Base-by-base conservation (phyloP, 2,888 invertebrate species). In the Pristionchus maxplancki region DNA sequence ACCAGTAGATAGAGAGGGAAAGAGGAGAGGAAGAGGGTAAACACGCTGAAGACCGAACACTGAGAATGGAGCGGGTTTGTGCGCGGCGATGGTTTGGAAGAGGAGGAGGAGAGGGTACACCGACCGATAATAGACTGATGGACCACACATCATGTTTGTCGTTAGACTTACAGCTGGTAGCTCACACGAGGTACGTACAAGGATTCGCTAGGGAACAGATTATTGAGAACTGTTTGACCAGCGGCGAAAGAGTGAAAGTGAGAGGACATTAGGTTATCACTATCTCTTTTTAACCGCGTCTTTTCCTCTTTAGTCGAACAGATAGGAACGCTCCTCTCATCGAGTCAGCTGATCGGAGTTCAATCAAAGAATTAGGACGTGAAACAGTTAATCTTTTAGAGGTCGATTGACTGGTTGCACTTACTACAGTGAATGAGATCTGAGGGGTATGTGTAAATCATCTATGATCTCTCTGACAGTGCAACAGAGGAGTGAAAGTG, bases 1-100 rank as follows among this genome's bases (percentile, higher is more conserved):
- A 78, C 78, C 82, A 83, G 82, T 50, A 53, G 34, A 28, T 9
- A 85, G 64, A 64, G 67, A 62, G 62, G 50, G 64, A 31, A 20
- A 40, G 67, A 64, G 28, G 62, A 64, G 28, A 85, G 28, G 40
- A 40, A 85, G 71, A 50, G 48, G 71, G 64, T 64, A 62, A 44
- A 64, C 48, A 44, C 24, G 44, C 64, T 62, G 62, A 85, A 85
- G 44, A 78, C 64, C 64, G 85, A 85, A 85, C 50, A 44, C 48
- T 31, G 58, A 34, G 62, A 67, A 64, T 53, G 85, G 53, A 64
- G 64, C 67, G 85, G 64, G 67, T 62, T 85, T 62, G 40, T 64
- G n/a, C 37, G 40, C 37, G 34, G 44, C 9, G 34, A 67, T 17
- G 81, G 81, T 48, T 48, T 53, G 82, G 62, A 84, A 28, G n/a